Evolutionary conservation across 2,888 invertebrate genomes (phyloP), one percentile per base, ranked within the genome.

Genomic region (Cistogaster globosa): DNA sequence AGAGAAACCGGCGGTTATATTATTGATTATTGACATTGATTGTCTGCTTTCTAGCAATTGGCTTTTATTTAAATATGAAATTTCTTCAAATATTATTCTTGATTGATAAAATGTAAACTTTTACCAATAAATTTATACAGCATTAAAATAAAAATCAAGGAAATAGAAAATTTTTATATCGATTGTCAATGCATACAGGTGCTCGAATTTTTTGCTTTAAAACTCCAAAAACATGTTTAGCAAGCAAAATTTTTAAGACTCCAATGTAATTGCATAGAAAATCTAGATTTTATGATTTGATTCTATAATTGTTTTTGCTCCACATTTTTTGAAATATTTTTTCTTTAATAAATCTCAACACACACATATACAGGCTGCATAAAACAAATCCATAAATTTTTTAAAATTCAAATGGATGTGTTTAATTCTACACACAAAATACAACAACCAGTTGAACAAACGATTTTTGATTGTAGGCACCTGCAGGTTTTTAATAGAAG

Each of bases 391-490:
- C 65, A 36, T 26, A 77, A 77, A 60, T 51, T 22, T 51, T 51
- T 32, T 32, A 12, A n/a, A 78, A 18, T 32, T 16, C 68, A 36
- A 65, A 67, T 60, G 58, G 38, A 62, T 65, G 57, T 22, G 16
- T 20, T 22, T 14, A 42, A 57, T 65, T 36, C 22, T 26, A 60
- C 22, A 53, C 11, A 53, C 14, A 51, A 42, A n/a, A 38, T 1
- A 16, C 6, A 7, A 42, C 53, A 78, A 53, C 20, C 55, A 53
- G 42, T 58, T 62, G 0, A 42, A 53, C 26, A 26, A 60, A 78
- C 69, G 16, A 32, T 55, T 69, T 62, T 71, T 83, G 60, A 58
- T 76, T 57, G 76, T 76, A 69, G 77, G 75, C 79, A 84, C 75
- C 83, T 84, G 79, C 79, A 53, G 42, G 42, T 42, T 42, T 42